Evolutionary conservation across 2,888 invertebrate genomes (phyloP).

Genomic region (Nycteola revayana): DNA sequence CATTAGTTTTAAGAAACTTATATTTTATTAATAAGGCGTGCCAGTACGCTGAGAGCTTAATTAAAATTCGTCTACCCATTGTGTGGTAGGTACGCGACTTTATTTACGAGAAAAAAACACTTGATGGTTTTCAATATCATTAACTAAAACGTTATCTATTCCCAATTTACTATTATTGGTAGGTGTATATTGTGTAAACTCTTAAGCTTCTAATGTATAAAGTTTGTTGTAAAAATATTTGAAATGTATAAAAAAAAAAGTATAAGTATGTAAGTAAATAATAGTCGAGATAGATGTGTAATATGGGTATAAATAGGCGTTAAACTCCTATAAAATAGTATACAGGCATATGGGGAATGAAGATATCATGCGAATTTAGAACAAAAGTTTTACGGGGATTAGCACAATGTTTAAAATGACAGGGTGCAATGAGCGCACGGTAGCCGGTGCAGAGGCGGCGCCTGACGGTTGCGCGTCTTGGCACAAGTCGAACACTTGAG

Average conservation of each 20-base stretch:
- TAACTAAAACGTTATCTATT: conserved; percentile 40
- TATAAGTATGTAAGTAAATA: too few species aligned
- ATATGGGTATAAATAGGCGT: too few species aligned
- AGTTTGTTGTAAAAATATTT: too few species aligned
- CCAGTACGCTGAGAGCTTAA: conserved; percentile 43
- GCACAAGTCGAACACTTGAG: conserved; percentile 69
- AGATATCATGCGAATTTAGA: too few species aligned
- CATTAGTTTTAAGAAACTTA: conserved; percentile 32
- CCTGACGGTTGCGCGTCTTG: conserved; percentile 46
- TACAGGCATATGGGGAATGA: too few species aligned
- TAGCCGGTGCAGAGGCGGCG: conserved; percentile 29
- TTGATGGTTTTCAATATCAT: conserved; percentile 44
- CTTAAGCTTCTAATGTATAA: too few species aligned
- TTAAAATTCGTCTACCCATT: conserved; percentile 48
- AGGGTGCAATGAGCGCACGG: conserved; percentile 12
- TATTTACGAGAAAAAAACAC: conserved; percentile 41
- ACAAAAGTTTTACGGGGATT: too few species aligned
- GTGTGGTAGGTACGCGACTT: conserved; percentile 25
- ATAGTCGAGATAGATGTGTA: too few species aligned
- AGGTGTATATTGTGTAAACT: too few species aligned
- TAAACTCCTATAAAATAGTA: too few species aligned
- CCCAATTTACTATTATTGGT: too few species aligned
- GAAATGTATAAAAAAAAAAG: too few species aligned
- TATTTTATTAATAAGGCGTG: conserved; percentile 35
- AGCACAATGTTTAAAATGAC: conserved; percentile 2